These are phyloP conservation scores for Achroia grisella DNA, from an alignment of 1,140 invertebrate genomes.

Conservation along the genomic window DNA sequence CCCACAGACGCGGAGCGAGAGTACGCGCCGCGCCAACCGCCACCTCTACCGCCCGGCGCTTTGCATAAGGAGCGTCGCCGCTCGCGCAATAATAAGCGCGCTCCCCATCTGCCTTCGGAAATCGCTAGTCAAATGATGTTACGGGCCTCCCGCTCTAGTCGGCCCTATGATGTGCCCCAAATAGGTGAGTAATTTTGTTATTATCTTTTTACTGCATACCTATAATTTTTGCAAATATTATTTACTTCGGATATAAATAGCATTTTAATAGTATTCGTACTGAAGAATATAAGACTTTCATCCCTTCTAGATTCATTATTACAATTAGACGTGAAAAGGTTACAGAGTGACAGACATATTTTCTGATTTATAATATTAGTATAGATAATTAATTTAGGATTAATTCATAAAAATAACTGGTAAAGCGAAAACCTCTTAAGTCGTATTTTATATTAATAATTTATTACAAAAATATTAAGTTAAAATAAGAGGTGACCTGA, in stretches of 20 bases:
- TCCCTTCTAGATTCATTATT: no score
- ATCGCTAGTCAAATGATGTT: constrained; percentile 66
- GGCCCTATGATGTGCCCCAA: constrained; percentile 64
- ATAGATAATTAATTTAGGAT: no score
- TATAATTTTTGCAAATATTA: not conserved
- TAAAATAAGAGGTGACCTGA: no score
- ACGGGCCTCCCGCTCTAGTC: constrained; percentile 53
- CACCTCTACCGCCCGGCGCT: constrained; percentile 18
- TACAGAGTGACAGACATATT: no score
- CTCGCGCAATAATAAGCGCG: constrained; percentile 44
- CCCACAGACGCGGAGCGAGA: constrained; percentile 15
- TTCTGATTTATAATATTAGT: no score
- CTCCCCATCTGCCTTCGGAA: constrained; percentile 47
- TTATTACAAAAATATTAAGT: no score
- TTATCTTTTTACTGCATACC: not conserved
- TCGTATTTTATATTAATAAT: no score
- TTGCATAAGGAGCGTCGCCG: constrained; percentile 47
- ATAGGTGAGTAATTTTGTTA: constrained; percentile 47
- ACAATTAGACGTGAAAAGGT: no score
- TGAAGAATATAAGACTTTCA: not conserved
- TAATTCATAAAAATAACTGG: no score
- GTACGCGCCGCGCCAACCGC: constrained; percentile 23
- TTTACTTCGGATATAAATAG: not conserved
- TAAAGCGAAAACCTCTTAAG: no score
- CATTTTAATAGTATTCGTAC: not conserved